A percentile compares a stretch with the other conserved stretches of the same genome.
Evolutionary conservation across 2,113 vertebrate genomes (phyloP).

Genomic region (Nothocercus julius): DNA sequence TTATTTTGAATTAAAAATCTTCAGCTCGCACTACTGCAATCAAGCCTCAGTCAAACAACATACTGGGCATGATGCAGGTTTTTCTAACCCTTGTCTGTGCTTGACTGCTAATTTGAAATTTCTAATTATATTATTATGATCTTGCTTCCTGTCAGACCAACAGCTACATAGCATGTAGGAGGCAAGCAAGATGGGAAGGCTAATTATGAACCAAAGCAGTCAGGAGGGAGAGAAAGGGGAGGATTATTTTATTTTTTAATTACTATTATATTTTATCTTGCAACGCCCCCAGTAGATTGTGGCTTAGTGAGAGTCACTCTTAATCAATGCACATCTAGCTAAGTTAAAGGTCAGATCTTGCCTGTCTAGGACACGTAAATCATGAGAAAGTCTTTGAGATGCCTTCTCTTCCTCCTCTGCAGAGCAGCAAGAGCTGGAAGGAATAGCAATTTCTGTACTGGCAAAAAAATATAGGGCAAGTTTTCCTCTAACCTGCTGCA

Average conservation of each 20-base stretch:
- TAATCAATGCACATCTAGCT: conserved; percentile 34
- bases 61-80: neutral
- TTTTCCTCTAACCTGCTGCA: neutral
- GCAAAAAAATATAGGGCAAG: neutral
- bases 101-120: conserved; percentile 35
- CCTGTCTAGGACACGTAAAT: neutral
- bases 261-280: conserved; percentile 46
- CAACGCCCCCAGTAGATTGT: conserved; percentile 12
- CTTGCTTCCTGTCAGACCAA: conserved; percentile 8
- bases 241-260: conserved; percentile 58
- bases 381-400: neutral
- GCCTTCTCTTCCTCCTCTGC: neutral
- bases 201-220: conserved; percentile 42
- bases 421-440: neutral
- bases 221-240: neutral
- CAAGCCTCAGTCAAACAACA: neutral
- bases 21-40: neutral
- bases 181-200: conserved; percentile 19
- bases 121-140: conserved; percentile 37
- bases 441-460: neutral
- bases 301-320: conserved; percentile 31
- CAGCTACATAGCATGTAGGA: conserved; percentile 17
- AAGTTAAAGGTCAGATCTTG: conserved; percentile 50
- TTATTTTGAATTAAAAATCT: neutral
- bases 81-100: neutral